Percentiles rank a stretch among this genome's conserved stretches.
Conservation (phyloP, 2,797 vertebrate genomes). For the Eupleurogrammus muticus region DNA sequence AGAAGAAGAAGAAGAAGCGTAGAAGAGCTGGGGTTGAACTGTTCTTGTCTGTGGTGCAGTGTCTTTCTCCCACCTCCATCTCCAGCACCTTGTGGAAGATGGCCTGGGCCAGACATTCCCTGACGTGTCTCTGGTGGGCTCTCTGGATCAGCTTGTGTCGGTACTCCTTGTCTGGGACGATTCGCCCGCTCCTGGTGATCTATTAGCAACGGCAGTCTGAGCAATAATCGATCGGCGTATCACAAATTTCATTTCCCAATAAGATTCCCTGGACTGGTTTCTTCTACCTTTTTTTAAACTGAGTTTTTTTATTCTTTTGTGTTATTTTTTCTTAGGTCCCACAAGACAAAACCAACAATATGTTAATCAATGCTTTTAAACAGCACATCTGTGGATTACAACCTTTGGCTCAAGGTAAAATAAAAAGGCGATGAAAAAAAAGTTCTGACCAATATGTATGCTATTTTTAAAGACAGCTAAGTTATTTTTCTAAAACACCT, state of each 20-base stretch:
- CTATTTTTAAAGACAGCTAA: too few species aligned
- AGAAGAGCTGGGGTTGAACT: slow-evolving; percentile 6
- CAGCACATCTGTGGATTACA: too few species aligned
- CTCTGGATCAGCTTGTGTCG: slow-evolving; percentile 85
- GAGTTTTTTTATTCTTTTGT: too few species aligned
- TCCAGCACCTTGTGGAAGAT: slow-evolving; percentile 93
- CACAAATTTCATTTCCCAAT: too few species aligned
- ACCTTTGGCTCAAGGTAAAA: too few species aligned
- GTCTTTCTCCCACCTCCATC: slow-evolving; percentile 87
- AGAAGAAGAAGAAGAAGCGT: too few species aligned
- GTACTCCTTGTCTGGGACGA: slow-evolving; percentile 94
- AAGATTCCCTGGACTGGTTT: too few species aligned
- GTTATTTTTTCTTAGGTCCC: not conserved
- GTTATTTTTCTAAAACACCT: too few species aligned
- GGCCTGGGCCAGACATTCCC: slow-evolving; percentile 89
- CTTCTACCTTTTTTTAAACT: too few species aligned
- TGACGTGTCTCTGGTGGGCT: slow-evolving; percentile 86
- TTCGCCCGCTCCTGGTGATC: slow-evolving; percentile 93
- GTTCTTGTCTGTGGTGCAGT: not conserved
- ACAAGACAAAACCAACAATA: not conserved
- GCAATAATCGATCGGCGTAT: not conserved
- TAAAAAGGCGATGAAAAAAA: too few species aligned
- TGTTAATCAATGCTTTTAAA: too few species aligned
- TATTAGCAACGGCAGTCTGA: slow-evolving; percentile 57
- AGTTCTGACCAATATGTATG: too few species aligned